Conservation (phyloP, 2,113 vertebrate genomes). For the Pholis gunnellus region DNA sequence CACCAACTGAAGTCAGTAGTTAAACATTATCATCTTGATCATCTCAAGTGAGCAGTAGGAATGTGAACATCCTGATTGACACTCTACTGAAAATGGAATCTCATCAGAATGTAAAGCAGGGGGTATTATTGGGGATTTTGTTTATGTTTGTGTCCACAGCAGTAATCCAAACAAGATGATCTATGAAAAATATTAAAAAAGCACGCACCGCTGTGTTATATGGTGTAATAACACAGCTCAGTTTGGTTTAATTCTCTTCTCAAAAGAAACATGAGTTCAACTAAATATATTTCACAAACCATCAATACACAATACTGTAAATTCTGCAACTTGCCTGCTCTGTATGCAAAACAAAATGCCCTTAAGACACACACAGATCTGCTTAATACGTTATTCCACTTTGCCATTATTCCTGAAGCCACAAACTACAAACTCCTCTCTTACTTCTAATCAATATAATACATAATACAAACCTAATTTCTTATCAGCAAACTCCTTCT, state of each 20-base stretch:
- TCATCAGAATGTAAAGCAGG: conserved; percentile 39
- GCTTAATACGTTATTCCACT: conserved; percentile 27
- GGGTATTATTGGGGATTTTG: conserved; percentile 33
- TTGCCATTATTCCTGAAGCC: conserved; percentile 25
- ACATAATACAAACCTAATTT: conserved; percentile 20
- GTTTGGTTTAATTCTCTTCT: conserved; percentile 30
- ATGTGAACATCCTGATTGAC: conserved; percentile 60
- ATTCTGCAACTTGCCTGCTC: conserved; percentile 16
- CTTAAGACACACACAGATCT: conserved; percentile 39
- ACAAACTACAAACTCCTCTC: conserved; percentile 35
- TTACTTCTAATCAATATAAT: conserved; percentile 41
- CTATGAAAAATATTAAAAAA: conserved; percentile 43
- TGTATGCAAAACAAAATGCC: conserved; percentile 29
- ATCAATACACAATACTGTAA: conserved; percentile 37
- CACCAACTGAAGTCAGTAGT: conserved; percentile 24
- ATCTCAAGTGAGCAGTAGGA: conserved; percentile 50
- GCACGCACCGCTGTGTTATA: conserved; percentile 5
- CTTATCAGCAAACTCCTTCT: conserved; percentile 5
- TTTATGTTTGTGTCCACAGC: conserved; percentile 31
- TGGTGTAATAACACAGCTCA: conserved; percentile 32
- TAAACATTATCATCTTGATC: conserved; percentile 28
- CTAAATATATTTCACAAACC: conserved; percentile 34
- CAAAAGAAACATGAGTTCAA: conserved; percentile 22
- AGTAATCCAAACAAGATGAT: conserved; percentile 20
- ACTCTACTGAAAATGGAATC: conserved; percentile 36